A percentile compares a stretch with the other conserved stretches of the same genome.
phyloP scores from a whole-genome alignment of 1,140 invertebrate species.

The Pectinophora gossypiella region DNA sequence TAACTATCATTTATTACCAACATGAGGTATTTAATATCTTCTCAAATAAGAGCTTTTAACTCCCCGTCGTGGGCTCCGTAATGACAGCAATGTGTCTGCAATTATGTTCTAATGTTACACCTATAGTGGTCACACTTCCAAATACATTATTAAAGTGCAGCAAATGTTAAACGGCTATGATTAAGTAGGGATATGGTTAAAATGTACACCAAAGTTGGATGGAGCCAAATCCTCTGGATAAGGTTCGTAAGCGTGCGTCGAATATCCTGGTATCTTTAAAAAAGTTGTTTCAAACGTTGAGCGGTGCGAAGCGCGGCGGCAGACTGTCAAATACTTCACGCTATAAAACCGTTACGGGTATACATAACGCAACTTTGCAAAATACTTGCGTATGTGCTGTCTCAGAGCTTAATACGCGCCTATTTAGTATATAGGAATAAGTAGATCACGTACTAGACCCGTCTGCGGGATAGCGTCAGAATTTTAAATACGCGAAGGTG shows the following conservation, averaged over 20 bases:
- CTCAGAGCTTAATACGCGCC: conserved; percentile 22
- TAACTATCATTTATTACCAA: no score
- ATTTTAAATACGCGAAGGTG: conserved; percentile 66
- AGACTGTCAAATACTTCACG: conserved; percentile 27
- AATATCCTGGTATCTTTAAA: not conserved
- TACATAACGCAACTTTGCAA: not conserved
- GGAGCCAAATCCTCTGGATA: not conserved
- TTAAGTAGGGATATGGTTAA: not conserved
- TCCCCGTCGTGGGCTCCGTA: no score
- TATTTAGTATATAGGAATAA: conserved; percentile 54
- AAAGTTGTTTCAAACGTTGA: conserved; percentile 15
- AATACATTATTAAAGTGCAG: no score
- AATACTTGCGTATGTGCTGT: conserved; percentile 22
- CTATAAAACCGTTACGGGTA: conserved; percentile 4
- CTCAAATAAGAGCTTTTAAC: not conserved
- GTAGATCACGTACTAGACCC: conserved; percentile 63
- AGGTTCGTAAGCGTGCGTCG: not conserved
- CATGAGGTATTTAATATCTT: not conserved
- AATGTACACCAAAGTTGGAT: not conserved
- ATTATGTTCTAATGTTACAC: no score
- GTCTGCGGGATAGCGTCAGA: conserved; percentile 34
- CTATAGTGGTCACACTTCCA: no score
- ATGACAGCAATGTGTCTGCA: no score
- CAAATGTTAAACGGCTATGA: not conserved
- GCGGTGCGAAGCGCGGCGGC: conserved; percentile 7